These are phyloP conservation scores for Strix aluco DNA, from an alignment of 2,113 vertebrate genomes.

Conservation along the genomic window DNA sequence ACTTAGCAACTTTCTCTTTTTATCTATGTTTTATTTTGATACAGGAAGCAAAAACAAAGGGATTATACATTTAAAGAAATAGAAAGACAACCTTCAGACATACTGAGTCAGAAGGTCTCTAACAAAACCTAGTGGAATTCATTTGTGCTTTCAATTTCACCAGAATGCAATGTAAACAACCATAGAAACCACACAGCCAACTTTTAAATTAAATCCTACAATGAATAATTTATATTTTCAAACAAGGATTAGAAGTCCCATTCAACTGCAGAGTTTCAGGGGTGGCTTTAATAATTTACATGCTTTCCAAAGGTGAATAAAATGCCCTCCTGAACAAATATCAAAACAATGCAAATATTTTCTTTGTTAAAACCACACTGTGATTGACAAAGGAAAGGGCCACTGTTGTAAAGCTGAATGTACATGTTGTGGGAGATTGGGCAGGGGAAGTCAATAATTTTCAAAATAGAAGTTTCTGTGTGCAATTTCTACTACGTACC, in stretches of 20 bases:
- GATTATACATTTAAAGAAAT: background rate
- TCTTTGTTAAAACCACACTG: background rate
- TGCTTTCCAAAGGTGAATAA: slow-evolving; percentile 54
- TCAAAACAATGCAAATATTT: slow-evolving; percentile 49
- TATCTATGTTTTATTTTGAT: background rate
- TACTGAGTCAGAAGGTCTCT: background rate
- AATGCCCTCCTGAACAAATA: slow-evolving; percentile 51
- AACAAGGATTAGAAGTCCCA: slow-evolving; percentile 53
- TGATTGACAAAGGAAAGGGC: background rate
- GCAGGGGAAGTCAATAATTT: background rate
- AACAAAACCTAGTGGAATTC: slow-evolving; percentile 37
- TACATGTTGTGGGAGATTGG: background rate
- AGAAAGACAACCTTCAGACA: slow-evolving; percentile 18
- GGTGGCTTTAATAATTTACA: slow-evolving; percentile 62
- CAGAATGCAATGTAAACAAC: slow-evolving; percentile 35
- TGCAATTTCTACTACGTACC: background rate
- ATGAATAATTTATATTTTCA: slow-evolving; percentile 74
- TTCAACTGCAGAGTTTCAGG: slow-evolving; percentile 48
- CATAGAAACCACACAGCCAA: slow-evolving; percentile 23
- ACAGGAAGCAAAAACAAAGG: background rate
- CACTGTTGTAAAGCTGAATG: background rate
- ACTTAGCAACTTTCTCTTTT: background rate
- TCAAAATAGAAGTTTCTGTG: background rate
- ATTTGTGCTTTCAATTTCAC: slow-evolving; percentile 41
- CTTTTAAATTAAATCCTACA: slow-evolving; percentile 64